phyloP scores from a whole-genome alignment of 2,113 vertebrate genomes.

The Percina caprodes region DNA sequence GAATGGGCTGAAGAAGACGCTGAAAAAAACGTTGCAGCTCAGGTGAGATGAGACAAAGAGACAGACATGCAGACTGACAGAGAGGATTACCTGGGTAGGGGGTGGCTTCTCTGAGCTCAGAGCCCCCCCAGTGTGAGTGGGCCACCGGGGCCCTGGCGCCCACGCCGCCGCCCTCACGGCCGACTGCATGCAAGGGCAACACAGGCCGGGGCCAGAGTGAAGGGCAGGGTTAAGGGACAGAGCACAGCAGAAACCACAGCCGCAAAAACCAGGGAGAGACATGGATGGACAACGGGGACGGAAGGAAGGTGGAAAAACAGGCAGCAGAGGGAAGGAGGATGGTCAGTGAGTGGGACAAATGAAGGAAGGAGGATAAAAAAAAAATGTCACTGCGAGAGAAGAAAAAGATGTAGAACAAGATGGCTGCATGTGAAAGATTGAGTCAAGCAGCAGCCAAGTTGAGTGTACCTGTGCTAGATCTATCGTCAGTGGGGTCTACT shows the following conservation, averaged over 20 bases:
- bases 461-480: conserved; percentile 88
- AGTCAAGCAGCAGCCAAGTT: conserved; percentile 24
- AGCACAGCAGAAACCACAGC: conserved; percentile 72
- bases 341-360: conserved; percentile 46
- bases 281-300: conserved; percentile 36
- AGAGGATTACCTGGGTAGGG: conserved; percentile 75
- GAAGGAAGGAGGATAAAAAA: conserved; percentile 40
- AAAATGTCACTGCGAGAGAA: conserved; percentile 51
- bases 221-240: conserved; percentile 71
- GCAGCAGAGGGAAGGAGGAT: conserved; percentile 24
- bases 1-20: background rate
- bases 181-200: conserved; percentile 77
- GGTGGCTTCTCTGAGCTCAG: conserved; percentile 73
- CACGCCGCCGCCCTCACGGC: conserved; percentile 60
- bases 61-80: conserved; percentile 30
- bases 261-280: conserved; percentile 52
- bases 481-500: conserved; percentile 88
- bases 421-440: conserved; percentile 43
- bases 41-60: conserved; percentile 22
- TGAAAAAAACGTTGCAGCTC: conserved; percentile 22
- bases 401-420: conserved; percentile 57
- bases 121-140: conserved; percentile 65
- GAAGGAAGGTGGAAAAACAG: conserved; percentile 40
- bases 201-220: conserved; percentile 75
- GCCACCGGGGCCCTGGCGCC: conserved; percentile 54